phyloP scores from a whole-genome alignment of 2,797 vertebrate genomes.

The Coregonus suidteri region DNA sequence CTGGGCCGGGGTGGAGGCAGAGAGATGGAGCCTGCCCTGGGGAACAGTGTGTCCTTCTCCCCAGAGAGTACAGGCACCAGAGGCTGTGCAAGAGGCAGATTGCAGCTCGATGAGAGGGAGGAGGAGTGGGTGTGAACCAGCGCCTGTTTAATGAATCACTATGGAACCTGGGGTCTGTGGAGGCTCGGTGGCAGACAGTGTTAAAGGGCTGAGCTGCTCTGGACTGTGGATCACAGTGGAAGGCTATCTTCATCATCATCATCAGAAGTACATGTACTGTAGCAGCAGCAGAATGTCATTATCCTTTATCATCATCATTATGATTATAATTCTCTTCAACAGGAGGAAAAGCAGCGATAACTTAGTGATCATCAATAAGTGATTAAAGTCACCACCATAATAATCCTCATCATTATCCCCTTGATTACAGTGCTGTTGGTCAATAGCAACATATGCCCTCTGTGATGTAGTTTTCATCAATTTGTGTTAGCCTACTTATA shows the following conservation, averaged over 20 bases:
- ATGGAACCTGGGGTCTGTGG: background rate
- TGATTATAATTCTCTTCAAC: background rate
- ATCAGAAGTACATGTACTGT: background rate
- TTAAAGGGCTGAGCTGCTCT: background rate
- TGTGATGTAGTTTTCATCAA: background rate
- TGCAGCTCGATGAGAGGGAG: background rate
- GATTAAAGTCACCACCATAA: background rate
- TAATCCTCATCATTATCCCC: background rate
- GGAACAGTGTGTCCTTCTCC: background rate
- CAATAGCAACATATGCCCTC: background rate
- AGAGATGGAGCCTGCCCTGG: background rate
- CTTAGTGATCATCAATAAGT: background rate
- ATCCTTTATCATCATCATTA: background rate
- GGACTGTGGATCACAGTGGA: background rate
- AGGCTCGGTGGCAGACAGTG: background rate
- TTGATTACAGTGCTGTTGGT: background rate
- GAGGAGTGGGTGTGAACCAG: background rate
- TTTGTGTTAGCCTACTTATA: background rate
- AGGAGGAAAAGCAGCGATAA: background rate
- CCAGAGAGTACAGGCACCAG: background rate
- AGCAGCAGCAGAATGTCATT: background rate
- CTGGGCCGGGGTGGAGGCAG: slow-evolving; percentile 50
- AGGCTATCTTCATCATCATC: slow-evolving; percentile 1
- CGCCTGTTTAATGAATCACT: slow-evolving; percentile 3
- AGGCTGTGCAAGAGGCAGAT: background rate